Base-by-base conservation (phyloP, 2,888 invertebrate genomes). In the Dastarcus helophoroides region DNA sequence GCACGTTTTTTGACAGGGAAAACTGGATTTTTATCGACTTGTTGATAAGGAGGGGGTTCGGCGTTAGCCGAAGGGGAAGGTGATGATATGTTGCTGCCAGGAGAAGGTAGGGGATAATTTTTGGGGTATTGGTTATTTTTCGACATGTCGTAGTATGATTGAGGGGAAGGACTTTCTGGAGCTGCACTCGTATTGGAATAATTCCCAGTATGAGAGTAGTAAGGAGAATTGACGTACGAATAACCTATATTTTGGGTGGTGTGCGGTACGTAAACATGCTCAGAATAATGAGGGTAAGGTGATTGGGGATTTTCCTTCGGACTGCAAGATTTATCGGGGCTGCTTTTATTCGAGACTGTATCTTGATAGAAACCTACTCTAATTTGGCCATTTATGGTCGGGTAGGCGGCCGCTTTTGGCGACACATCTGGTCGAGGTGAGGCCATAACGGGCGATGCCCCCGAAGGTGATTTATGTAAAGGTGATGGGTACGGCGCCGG, bases 321-420 rank as follows among this genome's bases (percentile, higher is more conserved):
- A 52, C 83, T 83, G 50, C 81, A 81, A 42, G 80, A 83, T 52
- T 84, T 85, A 44, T 85, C 84, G 0, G 84, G 84, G 46, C 83
- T 84, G 47, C 81, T 81, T 53, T 82, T 82, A 3, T 79, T 76
- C 0, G 82, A 82, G n/a, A 81, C 76, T 1, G 80, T 81, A 45
- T 88, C 88, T 30, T 89, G 88, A 59, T 89, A 88, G 56, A 89
- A 89, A 3, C 88, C 88, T 17, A 85, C 86, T 43, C 86, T 70
- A 3, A 88, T 79, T 3, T 84, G 79, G 1, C 84, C 84, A 49
- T 85, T 85, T n/a, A 81, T 68, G 8, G 76, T 69, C 0, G 80
- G 76, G 52, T 80, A 76, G 1, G 71, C 64, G 4, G 78, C 68
- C n/a, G 75, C 70, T 46, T 74, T 73, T 38, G 72, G 71, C 2